These are phyloP conservation scores for Stictonetta naevosa DNA, from an alignment of 2,113 vertebrate genomes.

Conservation along the genomic window DNA sequence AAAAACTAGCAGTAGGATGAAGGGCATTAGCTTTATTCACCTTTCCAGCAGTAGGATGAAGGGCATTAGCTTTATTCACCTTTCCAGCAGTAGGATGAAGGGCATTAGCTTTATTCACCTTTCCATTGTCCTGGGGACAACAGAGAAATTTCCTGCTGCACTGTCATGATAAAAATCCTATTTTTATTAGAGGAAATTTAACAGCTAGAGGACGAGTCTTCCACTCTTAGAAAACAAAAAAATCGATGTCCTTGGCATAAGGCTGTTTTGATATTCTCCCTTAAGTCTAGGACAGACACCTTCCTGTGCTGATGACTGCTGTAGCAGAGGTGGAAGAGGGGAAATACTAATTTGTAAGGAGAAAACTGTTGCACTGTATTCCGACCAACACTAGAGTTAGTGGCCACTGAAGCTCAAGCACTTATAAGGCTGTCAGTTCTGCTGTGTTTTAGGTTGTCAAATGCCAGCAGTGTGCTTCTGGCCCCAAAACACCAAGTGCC, in stretches of 20 bases:
- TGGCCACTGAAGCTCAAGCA: neutral
- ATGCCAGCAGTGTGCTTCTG: neutral
- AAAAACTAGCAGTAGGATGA: neutral
- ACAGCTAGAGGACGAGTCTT: neutral
- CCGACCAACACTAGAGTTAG: fast-evolving
- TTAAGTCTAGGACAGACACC: neutral
- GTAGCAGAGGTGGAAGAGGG: neutral
- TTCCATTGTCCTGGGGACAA: fast-evolving
- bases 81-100: neutral
- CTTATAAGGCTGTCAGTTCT: neutral
- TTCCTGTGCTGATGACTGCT: neutral
- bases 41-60: too few relatives aligned
- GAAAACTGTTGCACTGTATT: neutral
- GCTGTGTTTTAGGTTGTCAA: neutral
- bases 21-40: neutral
- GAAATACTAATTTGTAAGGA: neutral
- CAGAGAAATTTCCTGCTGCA: neutral
- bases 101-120: neutral
- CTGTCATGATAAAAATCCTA: neutral
- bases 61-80: too few relatives aligned
- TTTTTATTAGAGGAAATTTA: neutral
- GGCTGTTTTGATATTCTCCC: neutral
- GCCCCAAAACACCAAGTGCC: neutral
- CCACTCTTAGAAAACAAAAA: too few relatives aligned
- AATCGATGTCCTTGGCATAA: neutral